Percentiles rank a stretch among this genome's conserved stretches.
phyloP scores from a whole-genome alignment of 35 echinoderm and acorn worm genomes.

The Acanthaster planci region DNA sequence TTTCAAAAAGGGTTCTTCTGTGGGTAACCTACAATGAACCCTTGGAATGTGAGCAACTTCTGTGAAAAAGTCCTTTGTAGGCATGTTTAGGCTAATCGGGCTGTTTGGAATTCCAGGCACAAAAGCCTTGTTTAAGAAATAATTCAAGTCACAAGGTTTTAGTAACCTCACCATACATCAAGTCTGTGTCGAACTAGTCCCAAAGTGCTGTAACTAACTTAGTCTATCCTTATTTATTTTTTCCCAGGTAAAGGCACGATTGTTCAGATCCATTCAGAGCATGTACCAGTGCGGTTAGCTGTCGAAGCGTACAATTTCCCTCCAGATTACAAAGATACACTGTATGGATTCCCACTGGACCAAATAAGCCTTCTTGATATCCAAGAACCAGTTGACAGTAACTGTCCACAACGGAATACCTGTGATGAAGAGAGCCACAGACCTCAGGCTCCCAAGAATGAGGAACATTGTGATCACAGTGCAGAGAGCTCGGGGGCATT shows the following conservation, averaged over 20 bases:
- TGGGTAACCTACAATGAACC: too few relatives aligned
- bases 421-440: not conserved
- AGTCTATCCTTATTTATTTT: not conserved
- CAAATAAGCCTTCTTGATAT: constrained; percentile 15
- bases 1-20: too few relatives aligned
- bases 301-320: constrained; percentile 78
- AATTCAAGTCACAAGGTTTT: too few relatives aligned
- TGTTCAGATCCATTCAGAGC: constrained; percentile 67
- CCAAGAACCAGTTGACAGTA: not conserved
- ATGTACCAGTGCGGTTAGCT: constrained; percentile 32
- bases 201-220: too few relatives aligned
- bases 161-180: too few relatives aligned
- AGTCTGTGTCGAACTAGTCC: too few relatives aligned
- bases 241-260: constrained; percentile 63
- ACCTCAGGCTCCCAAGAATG: constrained; percentile 20
- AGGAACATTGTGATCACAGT: not conserved
- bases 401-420: not conserved
- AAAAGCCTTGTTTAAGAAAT: too few relatives aligned
- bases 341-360: constrained; percentile 47
- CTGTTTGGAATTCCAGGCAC: too few relatives aligned
- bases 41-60: not conserved
- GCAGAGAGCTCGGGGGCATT: not conserved
- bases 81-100: too few relatives aligned
- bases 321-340: constrained; percentile 24
- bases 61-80: not conserved